Evolutionary conservation across 2,113 vertebrate genomes (phyloP).

Genomic region (Rhinopithecus roxellana): DNA sequence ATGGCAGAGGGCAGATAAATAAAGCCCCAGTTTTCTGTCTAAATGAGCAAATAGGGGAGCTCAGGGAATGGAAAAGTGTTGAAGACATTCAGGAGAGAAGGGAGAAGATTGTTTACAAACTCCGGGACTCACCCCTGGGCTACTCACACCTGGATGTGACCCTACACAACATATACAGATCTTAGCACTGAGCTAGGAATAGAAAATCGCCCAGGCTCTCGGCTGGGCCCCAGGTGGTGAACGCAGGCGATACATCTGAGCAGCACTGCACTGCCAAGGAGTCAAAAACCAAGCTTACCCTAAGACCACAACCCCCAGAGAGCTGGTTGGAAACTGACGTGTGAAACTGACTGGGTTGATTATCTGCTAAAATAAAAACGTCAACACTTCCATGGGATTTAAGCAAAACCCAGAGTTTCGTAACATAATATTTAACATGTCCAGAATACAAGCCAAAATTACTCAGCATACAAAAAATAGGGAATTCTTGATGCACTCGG

Average conservation of each 20-base stretch:
- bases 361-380: background rate
- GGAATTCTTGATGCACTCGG: background rate
- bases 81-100: background rate
- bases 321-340: background rate
- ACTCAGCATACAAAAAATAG: background rate
- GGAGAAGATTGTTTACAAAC: background rate
- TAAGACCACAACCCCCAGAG: background rate
- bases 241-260: background rate
- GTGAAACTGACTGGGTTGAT: background rate
- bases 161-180: background rate
- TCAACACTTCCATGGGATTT: background rate
- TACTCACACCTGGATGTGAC: background rate
- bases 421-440: background rate
- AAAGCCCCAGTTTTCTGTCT: background rate
- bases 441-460: background rate
- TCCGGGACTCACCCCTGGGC: background rate
- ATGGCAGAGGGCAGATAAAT: background rate
- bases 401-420: background rate
- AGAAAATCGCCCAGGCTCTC: background rate
- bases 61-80: background rate
- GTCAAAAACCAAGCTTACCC: background rate
- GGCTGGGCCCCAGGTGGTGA: background rate
- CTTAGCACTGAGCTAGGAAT: background rate
- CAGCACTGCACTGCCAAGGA: background rate
- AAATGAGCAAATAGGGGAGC: background rate